Evolutionary conservation across 2,888 invertebrate genomes (phyloP).

Genomic region (Troglohyphantes excavatus): DNA sequence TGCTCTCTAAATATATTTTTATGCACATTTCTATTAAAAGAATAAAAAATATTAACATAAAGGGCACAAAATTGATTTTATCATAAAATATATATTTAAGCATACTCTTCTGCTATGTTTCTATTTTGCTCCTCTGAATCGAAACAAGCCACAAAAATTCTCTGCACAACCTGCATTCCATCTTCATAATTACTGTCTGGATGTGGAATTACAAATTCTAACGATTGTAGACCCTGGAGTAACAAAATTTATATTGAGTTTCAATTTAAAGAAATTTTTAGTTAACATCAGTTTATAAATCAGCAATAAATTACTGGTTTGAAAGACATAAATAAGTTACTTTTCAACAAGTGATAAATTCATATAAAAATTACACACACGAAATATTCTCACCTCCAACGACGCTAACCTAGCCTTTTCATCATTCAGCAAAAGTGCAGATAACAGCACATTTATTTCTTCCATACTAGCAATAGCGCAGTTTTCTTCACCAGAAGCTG

Average conservation of each 20-base stretch:
- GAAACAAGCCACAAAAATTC: constrained; percentile 92
- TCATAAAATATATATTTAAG: neutral
- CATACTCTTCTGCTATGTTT: constrained; percentile 68
- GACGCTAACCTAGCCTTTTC: constrained; percentile 90
- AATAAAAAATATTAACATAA: no score
- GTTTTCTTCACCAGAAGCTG: constrained; percentile 87
- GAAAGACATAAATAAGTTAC: no score
- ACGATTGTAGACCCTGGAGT: constrained; percentile 86
- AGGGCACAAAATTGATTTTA: no score
- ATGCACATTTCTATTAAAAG: no score
- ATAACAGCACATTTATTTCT: constrained; percentile 90
- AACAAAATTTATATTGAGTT: neutral
- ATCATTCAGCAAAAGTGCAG: constrained; percentile 89
- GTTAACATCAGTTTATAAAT: no score
- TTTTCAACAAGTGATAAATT: no score
- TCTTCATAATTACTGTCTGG: constrained; percentile 85
- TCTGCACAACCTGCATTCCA: constrained; percentile 87
- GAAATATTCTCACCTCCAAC: constrained; percentile 84
- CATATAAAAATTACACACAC: no score
- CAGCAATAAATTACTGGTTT: no score
- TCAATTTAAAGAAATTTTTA: neutral
- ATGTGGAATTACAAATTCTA: constrained; percentile 86
- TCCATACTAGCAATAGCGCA: constrained; percentile 86
- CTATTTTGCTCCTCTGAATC: constrained; percentile 88
- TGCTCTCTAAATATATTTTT: no score